Evolutionary conservation across 2,888 invertebrate genomes (phyloP), one percentile per base, ranked within the genome.

Genomic region (Andrena trimmerana): DNA sequence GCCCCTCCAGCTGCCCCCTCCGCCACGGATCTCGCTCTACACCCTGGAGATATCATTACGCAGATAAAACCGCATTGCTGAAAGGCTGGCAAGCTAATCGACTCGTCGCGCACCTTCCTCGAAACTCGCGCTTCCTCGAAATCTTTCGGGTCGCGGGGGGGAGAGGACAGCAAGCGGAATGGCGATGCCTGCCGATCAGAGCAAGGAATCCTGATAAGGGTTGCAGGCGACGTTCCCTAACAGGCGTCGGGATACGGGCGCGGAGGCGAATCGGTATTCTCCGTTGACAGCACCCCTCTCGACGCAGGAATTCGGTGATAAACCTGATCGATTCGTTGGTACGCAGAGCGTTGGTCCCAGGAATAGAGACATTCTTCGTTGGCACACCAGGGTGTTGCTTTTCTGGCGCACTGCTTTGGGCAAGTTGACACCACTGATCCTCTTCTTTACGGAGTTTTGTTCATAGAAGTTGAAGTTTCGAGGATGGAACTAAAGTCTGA

Each of bases 61-160:
- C 82, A 90, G 91, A 91, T 91, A 91, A 91, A 89, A 86, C 90
- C 85, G 86, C 88, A 89, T 90, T 88, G 88, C 90, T 90, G 86
- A 88, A 88, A 90, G 88, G 83, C 82, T 84, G 71, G 81, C 76
- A 78, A 77, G 81, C 86, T 90, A 90, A 90, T 90, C 90, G 89
- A 83, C 81, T 76, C 72, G 77, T 73, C 85, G 75, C 77, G 78
- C 73, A 57, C 59, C 65, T 84, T 86, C 86, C 62, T 78, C 82
- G 82, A 85, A 85, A 83, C 75, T 69, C 78, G 70, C 78, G 70
- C 80, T 88, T 86, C 78, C 68, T 79, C 78, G 76, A 84, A 86
- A 77, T 77, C 66, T 77, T 67, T 50, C 66, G 82, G 54, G 57
- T 63, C 68, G 50, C 42, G 42, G 42, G 16, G 16, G 42, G 5